Percentiles rank a stretch among this genome's conserved stretches.
Conservation (phyloP, 2,797 vertebrate genomes). For the Clarias fuscus region DNA sequence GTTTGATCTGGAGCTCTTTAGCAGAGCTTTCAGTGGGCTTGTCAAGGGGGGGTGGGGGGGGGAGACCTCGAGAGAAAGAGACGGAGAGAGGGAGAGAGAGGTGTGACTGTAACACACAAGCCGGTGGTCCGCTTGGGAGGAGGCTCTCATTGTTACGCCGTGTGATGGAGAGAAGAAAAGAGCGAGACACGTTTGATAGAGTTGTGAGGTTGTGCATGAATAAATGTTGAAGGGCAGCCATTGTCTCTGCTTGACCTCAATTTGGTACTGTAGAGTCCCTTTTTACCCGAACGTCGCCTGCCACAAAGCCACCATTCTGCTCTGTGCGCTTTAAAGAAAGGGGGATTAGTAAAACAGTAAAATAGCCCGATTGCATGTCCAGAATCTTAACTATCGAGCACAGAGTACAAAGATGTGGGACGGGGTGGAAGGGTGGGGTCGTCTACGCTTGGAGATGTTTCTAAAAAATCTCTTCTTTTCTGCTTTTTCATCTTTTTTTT, state of each 20-base stretch:
- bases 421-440: conserved; percentile 53
- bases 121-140: conserved; percentile 66
- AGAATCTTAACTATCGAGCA: conserved; percentile 92
- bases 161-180: conserved; percentile 79
- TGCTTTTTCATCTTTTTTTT: conserved; percentile 2
- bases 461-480: conserved; percentile 64
- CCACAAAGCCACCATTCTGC: conserved; percentile 97
- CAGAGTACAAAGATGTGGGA: conserved; percentile 73
- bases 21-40: background rate
- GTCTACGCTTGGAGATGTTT: conserved; percentile 73
- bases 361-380: conserved; percentile 83
- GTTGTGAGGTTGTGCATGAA: conserved; percentile 93
- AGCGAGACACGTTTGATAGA: conserved; percentile 90
- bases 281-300: conserved; percentile 90
- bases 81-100: conserved; percentile 18
- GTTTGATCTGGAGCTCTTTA: conserved; percentile 8
- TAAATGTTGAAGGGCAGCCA: conserved; percentile 94
- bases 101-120: conserved; percentile 57
- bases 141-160: conserved; percentile 61
- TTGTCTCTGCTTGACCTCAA: conserved; percentile 97
- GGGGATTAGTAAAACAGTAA: conserved; percentile 92
- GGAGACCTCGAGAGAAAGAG: conserved; percentile 3
- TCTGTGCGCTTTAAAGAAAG: conserved; percentile 83
- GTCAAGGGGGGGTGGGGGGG: background rate
- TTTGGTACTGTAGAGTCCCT: conserved; percentile 98